Evolutionary conservation across 2,113 vertebrate species (phyloP).

Genomic region (Martes martes): DNA sequence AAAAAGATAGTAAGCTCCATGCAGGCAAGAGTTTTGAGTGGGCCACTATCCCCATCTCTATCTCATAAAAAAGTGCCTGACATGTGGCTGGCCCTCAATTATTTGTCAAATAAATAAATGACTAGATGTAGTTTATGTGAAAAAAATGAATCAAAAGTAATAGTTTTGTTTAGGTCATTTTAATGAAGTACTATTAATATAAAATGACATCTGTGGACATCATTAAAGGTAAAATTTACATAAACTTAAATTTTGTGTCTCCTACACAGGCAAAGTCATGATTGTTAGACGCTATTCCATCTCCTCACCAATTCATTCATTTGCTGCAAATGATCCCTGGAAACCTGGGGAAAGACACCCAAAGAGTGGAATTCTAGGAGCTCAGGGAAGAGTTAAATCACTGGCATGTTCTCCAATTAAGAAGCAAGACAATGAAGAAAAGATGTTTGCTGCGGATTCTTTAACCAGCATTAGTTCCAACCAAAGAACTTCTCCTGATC

Average conservation of each 20-base stretch:
- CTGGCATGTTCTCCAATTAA: slow-evolving; percentile 28
- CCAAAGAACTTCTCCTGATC: slow-evolving; percentile 83
- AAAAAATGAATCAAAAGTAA: not conserved
- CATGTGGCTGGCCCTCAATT: not conserved
- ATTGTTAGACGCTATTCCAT: slow-evolving; percentile 92
- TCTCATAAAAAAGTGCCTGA: not conserved
- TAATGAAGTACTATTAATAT: not conserved
- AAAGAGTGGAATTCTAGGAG: not conserved
- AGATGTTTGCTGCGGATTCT: not conserved
- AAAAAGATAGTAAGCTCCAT: not conserved
- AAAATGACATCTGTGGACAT: not conserved
- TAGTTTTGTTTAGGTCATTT: not conserved
- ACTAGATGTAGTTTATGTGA: not conserved
- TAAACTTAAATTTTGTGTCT: slow-evolving; percentile 57
- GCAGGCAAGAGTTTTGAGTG: not conserved
- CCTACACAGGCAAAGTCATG: slow-evolving; percentile 87
- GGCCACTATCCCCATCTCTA: not conserved
- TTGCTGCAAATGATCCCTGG: slow-evolving; percentile 62
- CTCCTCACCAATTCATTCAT: slow-evolving; percentile 72
- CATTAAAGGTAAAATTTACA: not conserved
- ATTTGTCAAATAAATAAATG: not conserved
- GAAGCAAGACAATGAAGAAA: slow-evolving; percentile 7
- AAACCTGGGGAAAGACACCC: slow-evolving; percentile 44
- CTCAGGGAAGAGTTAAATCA: not conserved
- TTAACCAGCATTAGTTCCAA: slow-evolving; percentile 24